Conservation (phyloP, 2,888 invertebrate species). For the Choreutis nemorana region DNA sequence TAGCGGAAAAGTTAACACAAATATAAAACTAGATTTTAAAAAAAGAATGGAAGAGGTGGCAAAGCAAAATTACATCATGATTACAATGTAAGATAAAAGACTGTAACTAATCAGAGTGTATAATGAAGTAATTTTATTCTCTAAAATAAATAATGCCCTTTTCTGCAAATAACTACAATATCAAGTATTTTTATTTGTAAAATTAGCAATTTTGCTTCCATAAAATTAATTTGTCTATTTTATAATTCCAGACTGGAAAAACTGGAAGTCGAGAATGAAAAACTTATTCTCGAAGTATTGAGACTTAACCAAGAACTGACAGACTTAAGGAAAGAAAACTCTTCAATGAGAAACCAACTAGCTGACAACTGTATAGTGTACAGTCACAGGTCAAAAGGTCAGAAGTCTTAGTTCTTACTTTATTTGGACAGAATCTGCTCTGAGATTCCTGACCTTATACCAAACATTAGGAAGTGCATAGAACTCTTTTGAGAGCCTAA, state of each 20-base stretch:
- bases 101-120: neutral
- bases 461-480: too few species aligned
- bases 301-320: slow-evolving; percentile 75
- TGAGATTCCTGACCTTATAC: too few species aligned
- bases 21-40: too few species aligned
- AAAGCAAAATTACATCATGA: too few species aligned
- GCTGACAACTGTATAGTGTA: slow-evolving; percentile 70
- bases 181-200: too few species aligned
- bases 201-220: too few species aligned
- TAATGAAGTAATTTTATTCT: neutral
- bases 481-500: slow-evolving; percentile 5
- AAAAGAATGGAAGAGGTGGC: too few species aligned
- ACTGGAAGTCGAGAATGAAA: slow-evolving; percentile 72
- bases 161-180: too few species aligned
- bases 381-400: slow-evolving; percentile 29
- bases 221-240: neutral
- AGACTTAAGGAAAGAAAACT: slow-evolving; percentile 80
- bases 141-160: neutral
- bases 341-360: slow-evolving; percentile 70
- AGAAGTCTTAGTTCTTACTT: slow-evolving; percentile 50
- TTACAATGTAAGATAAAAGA: neutral
- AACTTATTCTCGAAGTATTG: slow-evolving; percentile 73
- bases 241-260: slow-evolving; percentile 44
- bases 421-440: too few species aligned
- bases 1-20: too few species aligned